Evolutionary conservation across 2,888 invertebrate species (phyloP), one percentile per base, ranked within the genome.

Genomic region (Crepidodera aurea): DNA sequence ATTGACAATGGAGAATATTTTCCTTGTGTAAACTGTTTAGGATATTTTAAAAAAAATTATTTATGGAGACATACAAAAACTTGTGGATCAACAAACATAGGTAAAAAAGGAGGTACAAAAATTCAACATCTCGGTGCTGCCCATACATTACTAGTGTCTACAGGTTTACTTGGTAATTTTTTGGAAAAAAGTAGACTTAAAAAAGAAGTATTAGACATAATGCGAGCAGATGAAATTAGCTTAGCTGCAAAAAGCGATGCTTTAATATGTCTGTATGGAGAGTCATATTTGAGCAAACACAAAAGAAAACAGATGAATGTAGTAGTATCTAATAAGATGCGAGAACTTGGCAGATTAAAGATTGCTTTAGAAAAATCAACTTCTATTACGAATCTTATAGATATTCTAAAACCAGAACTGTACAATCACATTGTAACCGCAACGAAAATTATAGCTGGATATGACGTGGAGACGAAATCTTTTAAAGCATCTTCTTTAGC

Each of bases 361-460:
- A 15, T 56, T 13, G 46, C 34, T 8, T 8, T 46, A 12, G 10
- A 48, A 48, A 37, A 57, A 15, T n/a, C 34, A 1, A 22, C 29
- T 1, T n/a, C 37, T 4, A 8, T 48, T 15, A 8, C 25, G 8
- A 18, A 32, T 16, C 18, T 58, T 6, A 40, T 58, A 15, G 42
- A 42, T 3, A 18, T 34, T n/a, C 12, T 58, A n/a, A 58, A 58
- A 51, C 51, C 58, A 16, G 40, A 58, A 58, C 19, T 8, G 22
- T 58, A 16, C 12, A 29, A 51, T 10, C 7, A 13, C 8, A 16
- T 58, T 7, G 40, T 58, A 10, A 40, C 29, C 4, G 27, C 50
- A 8, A 40, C 51, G 8, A 58, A 58, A 58, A 15, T 58, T 7
- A 58, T 51, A n/a, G 10, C 22, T n/a, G 58, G 58, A 16, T 58